Conservation (phyloP, 92 coral and sea anemone species). For the Palythoa grandiflora region DNA sequence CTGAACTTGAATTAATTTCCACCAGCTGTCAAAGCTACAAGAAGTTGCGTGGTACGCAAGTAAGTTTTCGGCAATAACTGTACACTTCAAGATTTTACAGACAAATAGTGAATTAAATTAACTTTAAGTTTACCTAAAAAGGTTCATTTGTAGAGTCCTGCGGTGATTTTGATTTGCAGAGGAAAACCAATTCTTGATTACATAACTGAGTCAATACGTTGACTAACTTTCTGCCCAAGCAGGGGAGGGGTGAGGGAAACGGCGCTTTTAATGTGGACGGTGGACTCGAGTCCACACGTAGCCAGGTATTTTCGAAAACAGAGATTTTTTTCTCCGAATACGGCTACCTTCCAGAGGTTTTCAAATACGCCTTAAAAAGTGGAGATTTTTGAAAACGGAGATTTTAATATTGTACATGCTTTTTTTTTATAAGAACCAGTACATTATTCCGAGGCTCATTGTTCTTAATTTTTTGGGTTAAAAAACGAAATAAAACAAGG, state of each 20-base stretch:
- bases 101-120: background rate
- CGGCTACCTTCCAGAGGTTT: too few species aligned
- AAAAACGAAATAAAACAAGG: too few species aligned
- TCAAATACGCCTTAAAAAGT: too few species aligned
- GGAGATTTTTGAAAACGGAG: too few species aligned
- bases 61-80: background rate
- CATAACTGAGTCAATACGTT: background rate
- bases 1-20: background rate
- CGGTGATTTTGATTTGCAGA: background rate
- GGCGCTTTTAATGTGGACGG: too few species aligned
- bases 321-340: too few species aligned
- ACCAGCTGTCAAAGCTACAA: background rate
- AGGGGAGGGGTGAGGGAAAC: background rate
- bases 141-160: background rate
- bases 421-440: too few species aligned
- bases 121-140: background rate
- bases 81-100: background rate
- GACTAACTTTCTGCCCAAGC: background rate
- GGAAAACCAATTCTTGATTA: background rate
- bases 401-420: too few species aligned
- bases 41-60: background rate
- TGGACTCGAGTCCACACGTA: too few species aligned
- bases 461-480: too few species aligned
- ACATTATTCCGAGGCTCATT: too few species aligned
- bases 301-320: too few species aligned